Percentiles rank a stretch among this genome's conserved stretches.
These are phyloP conservation scores for Kryphioiulus occultus DNA, from an alignment of 2,888 invertebrate species.

Conservation along the genomic window DNA sequence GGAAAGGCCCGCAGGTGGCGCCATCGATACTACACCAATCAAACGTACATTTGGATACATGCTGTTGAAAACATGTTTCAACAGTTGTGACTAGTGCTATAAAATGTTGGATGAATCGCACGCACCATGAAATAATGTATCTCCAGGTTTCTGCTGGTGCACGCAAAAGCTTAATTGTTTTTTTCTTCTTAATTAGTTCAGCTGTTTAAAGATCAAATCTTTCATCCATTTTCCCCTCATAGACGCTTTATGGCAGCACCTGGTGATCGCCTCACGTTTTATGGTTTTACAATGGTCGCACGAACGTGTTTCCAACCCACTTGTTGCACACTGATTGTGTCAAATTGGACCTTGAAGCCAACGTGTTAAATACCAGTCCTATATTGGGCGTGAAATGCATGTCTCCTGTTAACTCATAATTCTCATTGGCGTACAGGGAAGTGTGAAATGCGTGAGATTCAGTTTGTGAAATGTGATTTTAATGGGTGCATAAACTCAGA, in stretches of 20 bases:
- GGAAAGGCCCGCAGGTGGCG: no score
- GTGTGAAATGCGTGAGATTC: background rate
- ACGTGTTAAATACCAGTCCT: background rate
- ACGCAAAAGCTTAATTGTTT: background rate
- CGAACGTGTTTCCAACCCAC: background rate
- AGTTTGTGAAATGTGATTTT: background rate
- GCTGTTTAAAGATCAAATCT: background rate
- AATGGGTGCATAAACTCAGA: no score
- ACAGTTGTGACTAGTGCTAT: no score
- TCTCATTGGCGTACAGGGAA: background rate
- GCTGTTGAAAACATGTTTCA: no score
- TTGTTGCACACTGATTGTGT: no score
- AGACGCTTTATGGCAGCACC: background rate
- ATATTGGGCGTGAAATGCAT: background rate
- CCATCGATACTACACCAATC: no score
- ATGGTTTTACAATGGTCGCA: background rate
- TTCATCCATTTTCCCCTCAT: background rate
- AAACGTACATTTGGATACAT: no score
- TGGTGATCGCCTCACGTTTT: conserved; percentile 13
- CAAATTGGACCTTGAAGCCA: background rate
- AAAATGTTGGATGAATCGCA: no score
- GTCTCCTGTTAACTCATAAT: no score
- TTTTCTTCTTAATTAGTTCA: background rate
- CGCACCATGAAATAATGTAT: no score
- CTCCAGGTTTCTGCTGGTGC: background rate